Conservation (phyloP, 2,113 vertebrate genomes). For the Trematocara variabile region DNA sequence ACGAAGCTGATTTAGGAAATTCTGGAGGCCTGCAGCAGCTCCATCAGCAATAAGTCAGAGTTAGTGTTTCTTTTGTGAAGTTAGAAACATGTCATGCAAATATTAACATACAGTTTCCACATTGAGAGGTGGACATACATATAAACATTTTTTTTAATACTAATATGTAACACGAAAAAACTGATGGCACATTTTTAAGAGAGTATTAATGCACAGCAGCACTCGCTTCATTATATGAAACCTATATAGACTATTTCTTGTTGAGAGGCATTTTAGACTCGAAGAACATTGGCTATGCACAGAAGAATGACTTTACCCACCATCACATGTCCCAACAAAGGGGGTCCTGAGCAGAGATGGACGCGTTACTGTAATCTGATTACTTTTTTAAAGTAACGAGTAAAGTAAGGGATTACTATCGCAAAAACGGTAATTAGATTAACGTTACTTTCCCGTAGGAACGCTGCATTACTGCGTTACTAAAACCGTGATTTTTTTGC, state of each 20-base stretch:
- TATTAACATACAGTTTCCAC: background rate
- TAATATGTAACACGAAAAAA: fast-evolving
- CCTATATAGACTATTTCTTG: background rate
- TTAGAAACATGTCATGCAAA: background rate
- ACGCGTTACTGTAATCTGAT: no score
- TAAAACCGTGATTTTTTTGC: no score
- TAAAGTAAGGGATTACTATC: no score
- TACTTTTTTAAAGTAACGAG: no score
- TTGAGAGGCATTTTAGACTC: background rate
- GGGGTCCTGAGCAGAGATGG: background rate
- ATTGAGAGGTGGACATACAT: background rate
- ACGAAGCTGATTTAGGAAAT: background rate
- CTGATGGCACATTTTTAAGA: background rate
- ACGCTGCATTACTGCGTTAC: no score
- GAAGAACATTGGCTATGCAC: background rate
- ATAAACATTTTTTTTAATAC: background rate
- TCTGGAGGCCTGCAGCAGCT: background rate
- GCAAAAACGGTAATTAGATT: no score
- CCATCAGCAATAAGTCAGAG: background rate
- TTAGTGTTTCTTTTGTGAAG: background rate
- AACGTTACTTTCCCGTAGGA: no score
- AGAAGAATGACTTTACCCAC: background rate
- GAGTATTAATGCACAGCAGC: background rate
- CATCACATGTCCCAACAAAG: background rate
- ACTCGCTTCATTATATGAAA: background rate